phyloP scores from a whole-genome alignment of 2,797 vertebrate species.

The Malacoraja senta region DNA sequence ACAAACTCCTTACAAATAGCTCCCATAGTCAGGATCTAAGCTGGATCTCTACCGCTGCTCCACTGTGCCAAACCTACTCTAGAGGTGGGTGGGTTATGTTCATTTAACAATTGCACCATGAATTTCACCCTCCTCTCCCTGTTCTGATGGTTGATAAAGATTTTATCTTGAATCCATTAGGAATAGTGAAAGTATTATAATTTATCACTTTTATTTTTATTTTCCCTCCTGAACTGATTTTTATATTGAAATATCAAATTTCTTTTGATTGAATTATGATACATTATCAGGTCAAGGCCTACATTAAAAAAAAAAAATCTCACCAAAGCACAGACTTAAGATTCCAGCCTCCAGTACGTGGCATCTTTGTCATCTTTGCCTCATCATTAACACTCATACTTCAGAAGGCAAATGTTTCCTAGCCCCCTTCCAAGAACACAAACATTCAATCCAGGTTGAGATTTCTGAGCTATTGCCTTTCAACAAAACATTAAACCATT shows the following conservation, averaged over 20 bases:
- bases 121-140: too few relatives aligned
- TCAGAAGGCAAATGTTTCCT: not conserved
- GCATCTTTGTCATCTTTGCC: not conserved
- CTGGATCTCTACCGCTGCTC: too few relatives aligned
- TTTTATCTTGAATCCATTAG: not conserved
- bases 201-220: not conserved
- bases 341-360: not conserved
- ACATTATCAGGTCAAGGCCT: not conserved
- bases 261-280: not conserved
- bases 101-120: too few relatives aligned
- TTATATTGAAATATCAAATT: not conserved
- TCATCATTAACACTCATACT: not conserved
- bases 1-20: too few relatives aligned
- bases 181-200: not conserved
- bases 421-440: too few relatives aligned
- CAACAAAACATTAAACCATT: not conserved
- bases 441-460: too few relatives aligned
- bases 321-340: not conserved
- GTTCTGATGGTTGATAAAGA: too few relatives aligned
- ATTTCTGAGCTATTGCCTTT: not conserved
- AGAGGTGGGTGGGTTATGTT: too few relatives aligned
- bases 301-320: not conserved
- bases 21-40: too few relatives aligned
- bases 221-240: not conserved
- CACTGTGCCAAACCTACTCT: too few relatives aligned